Evolutionary conservation across 2,797 vertebrate species (phyloP), one percentile per base, ranked within the genome.

Genomic region (Darevskia mixta): DNA sequence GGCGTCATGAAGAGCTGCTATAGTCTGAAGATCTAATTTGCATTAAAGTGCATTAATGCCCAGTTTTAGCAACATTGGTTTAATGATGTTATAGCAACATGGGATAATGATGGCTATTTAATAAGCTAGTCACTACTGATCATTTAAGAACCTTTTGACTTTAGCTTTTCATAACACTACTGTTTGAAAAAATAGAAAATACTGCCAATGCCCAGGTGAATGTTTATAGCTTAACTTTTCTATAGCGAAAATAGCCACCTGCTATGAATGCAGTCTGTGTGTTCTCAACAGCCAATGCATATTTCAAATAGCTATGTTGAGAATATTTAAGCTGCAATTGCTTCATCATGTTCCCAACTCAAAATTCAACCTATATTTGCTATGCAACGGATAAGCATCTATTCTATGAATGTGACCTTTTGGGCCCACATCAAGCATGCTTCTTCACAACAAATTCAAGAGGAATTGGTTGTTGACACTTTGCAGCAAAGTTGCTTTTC

Each of bases 1-100:
- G 73, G 83, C 58, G 43, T 35, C 86, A 87, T 80, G 86, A 85
- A 87, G 83, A 92, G 78, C 0, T 67, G 72, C 29, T 67, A 67
- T 5, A 58, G 35, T 82, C 45, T 49, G 35, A 76, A 35, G 20
- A 43, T n/a, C 43, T 64, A 43, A 82, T 82, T 78, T 85, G 64
- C 38, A 81, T 87, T 83, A 85, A 73, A 75, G 58, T 87, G 79
- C 86, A 89, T 64, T 86, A 72, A 87, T 25, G 2, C 78, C 81
- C 20, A 3, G 15, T 2, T 27, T 78, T 88, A 83, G 80, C 69
- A 88, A 55, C 15, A 35, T 32, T 64, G 86, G 81, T 78, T 45
- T 67, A 78, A 75, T 86, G 41, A 88, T 76, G 4, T 2, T 15
- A 67, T 86, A 81, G 75, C 43, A 86, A 67, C 25, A 38, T 41